Conservation (phyloP, 2,888 invertebrate genomes). For the Allacma fusca region DNA sequence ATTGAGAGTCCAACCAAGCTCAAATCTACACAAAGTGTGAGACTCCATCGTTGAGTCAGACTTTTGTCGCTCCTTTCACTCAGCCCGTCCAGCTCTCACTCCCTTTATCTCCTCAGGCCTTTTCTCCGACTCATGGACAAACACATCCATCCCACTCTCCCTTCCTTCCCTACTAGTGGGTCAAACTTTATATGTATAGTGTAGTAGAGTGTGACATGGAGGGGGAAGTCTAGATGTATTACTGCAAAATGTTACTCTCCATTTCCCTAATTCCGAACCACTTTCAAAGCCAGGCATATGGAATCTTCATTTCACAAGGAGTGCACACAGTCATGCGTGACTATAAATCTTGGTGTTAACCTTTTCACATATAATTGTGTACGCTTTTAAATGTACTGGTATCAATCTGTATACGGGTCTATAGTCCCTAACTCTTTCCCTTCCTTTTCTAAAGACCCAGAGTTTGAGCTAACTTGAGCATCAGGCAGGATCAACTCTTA, state of each 20-base stretch:
- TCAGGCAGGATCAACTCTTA: too few species aligned
- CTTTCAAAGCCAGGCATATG: too few species aligned
- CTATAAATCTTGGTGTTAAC: too few species aligned
- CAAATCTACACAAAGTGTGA: conserved; percentile 4
- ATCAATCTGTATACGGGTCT: too few species aligned
- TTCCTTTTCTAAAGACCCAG: too few species aligned
- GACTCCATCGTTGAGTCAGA: background rate
- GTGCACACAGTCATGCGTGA: background rate
- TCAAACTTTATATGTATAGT: background rate
- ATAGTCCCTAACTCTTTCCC: too few species aligned
- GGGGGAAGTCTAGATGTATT: background rate
- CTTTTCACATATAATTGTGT: too few species aligned
- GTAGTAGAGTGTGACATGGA: background rate
- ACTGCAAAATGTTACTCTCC: background rate
- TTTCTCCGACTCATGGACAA: conserved; percentile 18
- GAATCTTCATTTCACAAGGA: background rate
- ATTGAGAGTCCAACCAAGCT: conserved; percentile 36
- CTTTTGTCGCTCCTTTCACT: conserved; percentile 6
- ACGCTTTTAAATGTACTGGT: too few species aligned
- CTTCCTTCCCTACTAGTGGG: background rate
- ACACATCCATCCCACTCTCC: conserved; percentile 22
- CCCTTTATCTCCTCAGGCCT: background rate
- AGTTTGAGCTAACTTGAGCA: too few species aligned
- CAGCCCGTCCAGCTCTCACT: background rate
- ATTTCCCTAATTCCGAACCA: too few species aligned